These are phyloP conservation scores for Capitella teleta DNA, from an alignment of 1,140 invertebrate species.

Conservation along the genomic window DNA sequence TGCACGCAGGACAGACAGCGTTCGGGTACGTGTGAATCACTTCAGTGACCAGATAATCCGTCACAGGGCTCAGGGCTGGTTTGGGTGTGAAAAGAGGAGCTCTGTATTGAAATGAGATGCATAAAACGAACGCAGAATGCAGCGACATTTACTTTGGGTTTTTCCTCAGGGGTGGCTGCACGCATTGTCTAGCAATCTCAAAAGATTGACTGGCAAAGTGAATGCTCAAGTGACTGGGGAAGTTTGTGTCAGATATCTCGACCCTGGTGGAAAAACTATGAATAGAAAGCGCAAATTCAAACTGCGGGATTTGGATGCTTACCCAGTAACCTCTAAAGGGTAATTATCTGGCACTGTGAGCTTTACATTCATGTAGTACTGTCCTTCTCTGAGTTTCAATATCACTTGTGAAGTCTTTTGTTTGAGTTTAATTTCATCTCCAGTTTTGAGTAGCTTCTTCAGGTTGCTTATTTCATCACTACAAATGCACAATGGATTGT, in stretches of 20 bases:
- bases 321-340: constrained; percentile 49
- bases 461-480: constrained; percentile 59
- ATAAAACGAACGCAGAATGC: not conserved
- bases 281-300: not conserved
- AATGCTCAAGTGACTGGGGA: constrained; percentile 49
- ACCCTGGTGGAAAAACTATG: constrained; percentile 38
- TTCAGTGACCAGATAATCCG: constrained; percentile 51
- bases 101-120: constrained; percentile 16
- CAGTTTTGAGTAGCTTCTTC: constrained; percentile 41
- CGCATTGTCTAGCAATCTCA: constrained; percentile 59
- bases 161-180: constrained; percentile 55
- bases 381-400: constrained; percentile 49
- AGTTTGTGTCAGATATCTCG: constrained; percentile 55
- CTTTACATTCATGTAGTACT: constrained; percentile 52
- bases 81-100: constrained; percentile 49
- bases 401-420: constrained; percentile 55
- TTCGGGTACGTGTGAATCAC: constrained; percentile 49
- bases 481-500: constrained; percentile 61
- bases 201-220: constrained; percentile 55
- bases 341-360: constrained; percentile 56
- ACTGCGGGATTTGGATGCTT: constrained; percentile 21
- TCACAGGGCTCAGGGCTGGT: constrained; percentile 51
- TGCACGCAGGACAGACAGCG: constrained; percentile 56
- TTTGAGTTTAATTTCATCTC: constrained; percentile 54
- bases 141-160: constrained; percentile 37